These are phyloP conservation scores for Chaenodraco wilsoni DNA, from an alignment of 2,797 vertebrate species.

Conservation along the genomic window DNA sequence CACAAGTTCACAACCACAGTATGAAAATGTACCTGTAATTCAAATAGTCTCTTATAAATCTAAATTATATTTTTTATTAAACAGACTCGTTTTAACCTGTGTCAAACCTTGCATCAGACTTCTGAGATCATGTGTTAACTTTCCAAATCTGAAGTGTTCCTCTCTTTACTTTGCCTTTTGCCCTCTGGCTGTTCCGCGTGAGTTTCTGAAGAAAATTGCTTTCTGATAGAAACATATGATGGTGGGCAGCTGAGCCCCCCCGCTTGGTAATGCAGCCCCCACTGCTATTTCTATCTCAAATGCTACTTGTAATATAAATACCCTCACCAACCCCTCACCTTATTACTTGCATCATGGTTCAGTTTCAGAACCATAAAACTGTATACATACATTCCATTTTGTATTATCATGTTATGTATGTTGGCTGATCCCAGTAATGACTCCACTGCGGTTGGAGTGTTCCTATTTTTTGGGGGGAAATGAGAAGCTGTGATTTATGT, in stretches of 20 bases:
- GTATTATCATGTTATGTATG: neutral
- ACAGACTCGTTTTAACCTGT: neutral
- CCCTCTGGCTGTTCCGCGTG: constrained; percentile 32
- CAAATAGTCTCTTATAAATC: neutral
- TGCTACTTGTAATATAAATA: neutral
- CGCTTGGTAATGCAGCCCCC: constrained; percentile 33
- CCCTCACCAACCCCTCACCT: neutral
- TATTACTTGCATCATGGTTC: neutral
- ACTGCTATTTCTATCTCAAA: neutral
- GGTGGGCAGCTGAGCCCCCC: constrained; percentile 8
- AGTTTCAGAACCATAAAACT: neutral
- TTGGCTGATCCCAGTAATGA: neutral
- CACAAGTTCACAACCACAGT: neutral
- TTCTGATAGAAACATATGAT: constrained; percentile 35
- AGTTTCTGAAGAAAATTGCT: constrained; percentile 10
- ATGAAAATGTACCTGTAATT: neutral
- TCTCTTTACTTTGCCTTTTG: constrained; percentile 4
- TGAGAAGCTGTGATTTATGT: neutral
- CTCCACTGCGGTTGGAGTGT: neutral
- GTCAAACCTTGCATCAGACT: neutral
- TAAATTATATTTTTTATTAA: neutral
- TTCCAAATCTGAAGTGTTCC: neutral
- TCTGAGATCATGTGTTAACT: neutral
- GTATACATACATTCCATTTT: neutral
- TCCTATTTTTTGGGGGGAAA: neutral